A percentile compares a stretch with the other conserved stretches of the same genome.
phyloP scores from a whole-genome alignment of 2,888 invertebrate genomes.

The Tridacna gigas region DNA sequence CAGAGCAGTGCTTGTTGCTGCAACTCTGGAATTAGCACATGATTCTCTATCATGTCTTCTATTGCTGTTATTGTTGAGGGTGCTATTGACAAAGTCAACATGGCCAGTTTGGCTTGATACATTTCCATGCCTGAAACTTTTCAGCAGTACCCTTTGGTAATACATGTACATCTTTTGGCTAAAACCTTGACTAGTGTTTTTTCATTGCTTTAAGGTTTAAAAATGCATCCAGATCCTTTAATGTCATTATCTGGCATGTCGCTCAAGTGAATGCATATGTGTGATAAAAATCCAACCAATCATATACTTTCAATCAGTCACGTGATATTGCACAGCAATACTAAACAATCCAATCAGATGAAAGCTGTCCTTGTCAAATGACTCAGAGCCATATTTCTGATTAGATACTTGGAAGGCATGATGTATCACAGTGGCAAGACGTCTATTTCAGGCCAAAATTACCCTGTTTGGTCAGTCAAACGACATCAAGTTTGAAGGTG shows the following conservation, averaged over 20 bases:
- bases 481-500: conserved; percentile 62
- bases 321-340: conserved; percentile 17
- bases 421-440: conserved; percentile 55
- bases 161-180: no score
- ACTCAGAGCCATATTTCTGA: conserved; percentile 23
- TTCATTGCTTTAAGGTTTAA: background rate
- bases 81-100: no score
- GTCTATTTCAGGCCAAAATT: conserved; percentile 24
- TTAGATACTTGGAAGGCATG: conserved; percentile 58
- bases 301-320: conserved; percentile 25
- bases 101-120: no score
- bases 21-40: no score
- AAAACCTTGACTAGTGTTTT: conserved; percentile 5
- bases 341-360: conserved; percentile 18
- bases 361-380: conserved; percentile 32
- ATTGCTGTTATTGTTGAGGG: no score
- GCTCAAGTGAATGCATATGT: conserved; percentile 8
- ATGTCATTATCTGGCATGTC: background rate
- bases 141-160: no score
- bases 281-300: conserved; percentile 25
- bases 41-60: no score
- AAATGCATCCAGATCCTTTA: background rate
- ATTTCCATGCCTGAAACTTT: no score
- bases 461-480: conserved; percentile 55
- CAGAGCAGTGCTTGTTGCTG: no score